Evolutionary conservation across 2,888 invertebrate species (phyloP), one percentile per base, ranked within the genome.

Genomic region (Stegophylla sp.): DNA sequence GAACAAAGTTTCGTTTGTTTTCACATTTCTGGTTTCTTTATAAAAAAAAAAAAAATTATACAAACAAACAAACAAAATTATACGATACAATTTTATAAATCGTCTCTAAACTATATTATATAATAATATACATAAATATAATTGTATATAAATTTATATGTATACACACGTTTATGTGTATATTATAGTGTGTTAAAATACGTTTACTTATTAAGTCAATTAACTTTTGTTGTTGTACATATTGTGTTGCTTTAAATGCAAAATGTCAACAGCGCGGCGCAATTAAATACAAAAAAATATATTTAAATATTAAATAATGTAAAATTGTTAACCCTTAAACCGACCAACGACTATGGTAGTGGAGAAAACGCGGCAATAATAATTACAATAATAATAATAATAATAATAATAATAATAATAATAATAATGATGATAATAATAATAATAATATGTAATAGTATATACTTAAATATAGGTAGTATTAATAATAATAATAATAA

Each of bases 221-320:
- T 53, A 66, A 53, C 13, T 63, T 64, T 34, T 75, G 45, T 48
- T 64, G 48, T 51, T 10, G 9, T n/a, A 3, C 12, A 61, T 17
- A 51, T 7, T 5, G 51, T 23, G 28, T 45, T 43, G 12, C 9
- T 41, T 79, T 79, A 79, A 71, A 79, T 71, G 79, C 69, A 71
- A 79, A 77, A 71, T 28, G 71, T 79, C 51, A 79, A 79, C 71
- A 23, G 79, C 61, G 34, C 41, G 23, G 34, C 41, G 23, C n/a
- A n/a, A 71, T 71, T 48, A 48, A 61, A 71, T 79, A 79, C 71
- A 63, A 71, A 79, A 34, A 79, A 61, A 79, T 79, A 79, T 48
- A 69, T 79, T 61, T 79, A 79, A 71, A 71, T 61, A 61, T 71
- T 41, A 48, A 79, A 51, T 71, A 69, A 51, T 79, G 59, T 34